Percentiles rank a stretch among this genome's conserved stretches.
These are phyloP conservation scores for Stenodema calcarata DNA, from an alignment of 2,888 invertebrate genomes.

Conservation along the genomic window DNA sequence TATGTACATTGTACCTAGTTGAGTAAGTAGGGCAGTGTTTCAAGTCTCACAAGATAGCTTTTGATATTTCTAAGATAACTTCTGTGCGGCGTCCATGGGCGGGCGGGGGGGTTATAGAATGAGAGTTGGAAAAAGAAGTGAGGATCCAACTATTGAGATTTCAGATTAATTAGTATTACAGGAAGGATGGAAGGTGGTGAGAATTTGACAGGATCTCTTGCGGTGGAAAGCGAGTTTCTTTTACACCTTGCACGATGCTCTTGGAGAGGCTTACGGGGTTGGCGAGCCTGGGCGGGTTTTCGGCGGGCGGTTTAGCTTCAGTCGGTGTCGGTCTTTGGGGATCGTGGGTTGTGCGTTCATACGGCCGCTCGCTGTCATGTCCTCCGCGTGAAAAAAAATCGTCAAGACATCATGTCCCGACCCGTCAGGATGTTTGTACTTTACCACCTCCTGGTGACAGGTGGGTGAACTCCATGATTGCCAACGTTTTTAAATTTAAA, in stretches of 20 bases:
- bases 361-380: neutral
- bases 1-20: no score
- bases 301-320: neutral
- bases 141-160: neutral
- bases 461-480: neutral
- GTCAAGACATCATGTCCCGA: slow-evolving; percentile 14
- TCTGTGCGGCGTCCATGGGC: no score
- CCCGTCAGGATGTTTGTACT: slow-evolving; percentile 24
- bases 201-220: neutral
- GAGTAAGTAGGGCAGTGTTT: no score
- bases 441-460: slow-evolving; percentile 36
- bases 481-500: no score
- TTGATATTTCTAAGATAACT: no score
- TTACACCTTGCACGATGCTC: neutral
- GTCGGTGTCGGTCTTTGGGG: slow-evolving; percentile 37
- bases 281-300: neutral
- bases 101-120: no score
- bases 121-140: no score
- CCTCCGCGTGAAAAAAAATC: slow-evolving; percentile 35
- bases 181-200: neutral
- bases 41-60: no score
- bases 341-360: neutral
- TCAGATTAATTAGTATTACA: neutral
- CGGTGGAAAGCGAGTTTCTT: neutral
- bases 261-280: slow-evolving; percentile 2